Base-by-base conservation (phyloP, 2,888 invertebrate genomes). In the Netelia inedita region DNA sequence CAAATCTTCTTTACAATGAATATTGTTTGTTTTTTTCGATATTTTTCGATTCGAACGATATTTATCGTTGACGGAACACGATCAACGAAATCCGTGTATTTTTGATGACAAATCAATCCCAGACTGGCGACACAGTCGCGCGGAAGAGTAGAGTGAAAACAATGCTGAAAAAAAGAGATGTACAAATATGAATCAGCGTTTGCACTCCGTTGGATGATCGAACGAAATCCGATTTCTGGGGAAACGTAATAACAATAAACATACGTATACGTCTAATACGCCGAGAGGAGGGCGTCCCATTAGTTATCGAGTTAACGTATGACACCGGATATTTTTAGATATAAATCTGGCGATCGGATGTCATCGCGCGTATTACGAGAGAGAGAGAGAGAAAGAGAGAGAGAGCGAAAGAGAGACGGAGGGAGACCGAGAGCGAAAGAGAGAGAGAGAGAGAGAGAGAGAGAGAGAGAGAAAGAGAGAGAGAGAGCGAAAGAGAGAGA, bases 241-340 rank as follows among this genome's bases (percentile, higher is more conserved):
- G n/a, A 35, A n/a, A 55, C 5, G 28, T 28, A 28, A 28, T 28
- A 28, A 28, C 28, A 28, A 28, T 28, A 28, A 28, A 28, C 28
- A 28, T 28, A 5, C 28, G 28, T 28, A 28, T 2, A 28, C 5
- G 28, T 2, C 28, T 28, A 28, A 28, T 5, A 28, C 28, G 28
- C 5, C 5, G 28, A 28, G 28, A 28, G 28, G 28, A 28, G 28
- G 53, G 61, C 21, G 55, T 53, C 10, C 55, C 21, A 59, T 73
- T 79, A 68, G 66, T 79, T 79, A 74, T 68, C 78, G 53, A 83
- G 68, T 79, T 78, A 61, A 53, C 69, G 68, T 68, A 46, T 57
- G 73, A 69, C 73, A 83, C 59, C 61, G 23, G 79, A 83, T 83
- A 66, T 79, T 78, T 78, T 73, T 23, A 53, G 66, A 72, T 79